Evolutionary conservation across 2,113 vertebrate genomes (phyloP), one percentile per base, ranked within the genome.

Genomic region (Crotophaga sulcirostris): DNA sequence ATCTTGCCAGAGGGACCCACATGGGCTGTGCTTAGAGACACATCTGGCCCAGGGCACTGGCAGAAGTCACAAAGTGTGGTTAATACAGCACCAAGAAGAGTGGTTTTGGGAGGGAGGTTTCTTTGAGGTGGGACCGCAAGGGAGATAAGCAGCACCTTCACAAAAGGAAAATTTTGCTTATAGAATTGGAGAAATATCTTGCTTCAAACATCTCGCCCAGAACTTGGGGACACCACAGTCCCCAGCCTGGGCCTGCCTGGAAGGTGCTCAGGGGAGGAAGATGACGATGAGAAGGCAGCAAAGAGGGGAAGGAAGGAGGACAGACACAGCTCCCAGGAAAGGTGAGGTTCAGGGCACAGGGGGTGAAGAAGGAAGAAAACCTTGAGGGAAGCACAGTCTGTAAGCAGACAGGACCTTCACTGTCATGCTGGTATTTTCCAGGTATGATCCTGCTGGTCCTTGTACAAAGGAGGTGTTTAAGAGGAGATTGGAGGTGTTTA

Each of bases 201-300:
- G 24, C 54, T 78, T 78, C 0, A 0, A 62, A 79, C 36, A 63
- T 38, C 36, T 77, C 1, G 0, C 8, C 6, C 64, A 58, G 36
- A 69, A 58, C 6, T 3, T 54, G n/a, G 5, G 23, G 24, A 88
- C 13, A n/a, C 16, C 23, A 19, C 42, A 51, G 16, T 64, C 11
- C 38, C 33, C 40, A 73, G 14, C 47, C 38, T 74, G 11, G 28
- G 45, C 11, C 40, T 87, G 10, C 58, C 85, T 78, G 56, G 40
- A 14, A 77, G 24, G 25, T 67, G 56, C 11, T 42, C 4, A 15
- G 21, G 21, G n/a, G 72, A 81, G n/a, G 34, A 81, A 29, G 45
- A 72, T 38, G 54, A 60, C n/a, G 14, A 67, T 34, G 49, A 54
- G 16, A 52, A 9, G 23, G 3, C 16, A 24, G 24, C 0, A 68